These are phyloP conservation scores for Macrobrachium nipponense DNA, from an alignment of 1,140 invertebrate genomes.

Conservation along the genomic window DNA sequence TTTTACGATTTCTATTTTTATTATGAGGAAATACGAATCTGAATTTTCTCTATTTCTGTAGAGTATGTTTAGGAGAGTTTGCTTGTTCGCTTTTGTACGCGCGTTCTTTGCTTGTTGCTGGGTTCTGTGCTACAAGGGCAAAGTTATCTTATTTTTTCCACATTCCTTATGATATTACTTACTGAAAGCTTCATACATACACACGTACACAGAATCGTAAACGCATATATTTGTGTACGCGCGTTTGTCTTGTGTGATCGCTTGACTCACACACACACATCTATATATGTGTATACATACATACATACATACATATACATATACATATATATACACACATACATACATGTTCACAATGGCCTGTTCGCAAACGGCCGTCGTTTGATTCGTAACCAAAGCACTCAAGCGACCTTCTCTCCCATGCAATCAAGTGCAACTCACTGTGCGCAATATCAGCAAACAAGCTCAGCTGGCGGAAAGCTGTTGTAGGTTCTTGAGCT, in stretches of 20 bases:
- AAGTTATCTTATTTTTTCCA: no score
- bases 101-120: background rate
- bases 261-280: conserved; percentile 18
- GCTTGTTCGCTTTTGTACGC: background rate
- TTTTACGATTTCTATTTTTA: no score
- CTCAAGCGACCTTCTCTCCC: no score
- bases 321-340: background rate
- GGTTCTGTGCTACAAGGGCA: no score
- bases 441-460: no score
- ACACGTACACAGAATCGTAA: background rate
- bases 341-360: background rate
- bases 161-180: background rate
- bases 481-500: no score
- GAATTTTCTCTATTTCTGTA: no score
- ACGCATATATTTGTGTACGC: background rate
- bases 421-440: no score
- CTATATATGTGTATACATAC: background rate
- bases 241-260: background rate
- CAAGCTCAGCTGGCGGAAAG: no score
- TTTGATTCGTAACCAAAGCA: no score
- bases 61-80: background rate
- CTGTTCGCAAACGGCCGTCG: no score
- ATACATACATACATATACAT: background rate
- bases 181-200: conserved; percentile 2
- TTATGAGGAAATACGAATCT: no score